phyloP scores from a whole-genome alignment of 2,888 invertebrate genomes.

The Drosophila fulvimacula region DNA sequence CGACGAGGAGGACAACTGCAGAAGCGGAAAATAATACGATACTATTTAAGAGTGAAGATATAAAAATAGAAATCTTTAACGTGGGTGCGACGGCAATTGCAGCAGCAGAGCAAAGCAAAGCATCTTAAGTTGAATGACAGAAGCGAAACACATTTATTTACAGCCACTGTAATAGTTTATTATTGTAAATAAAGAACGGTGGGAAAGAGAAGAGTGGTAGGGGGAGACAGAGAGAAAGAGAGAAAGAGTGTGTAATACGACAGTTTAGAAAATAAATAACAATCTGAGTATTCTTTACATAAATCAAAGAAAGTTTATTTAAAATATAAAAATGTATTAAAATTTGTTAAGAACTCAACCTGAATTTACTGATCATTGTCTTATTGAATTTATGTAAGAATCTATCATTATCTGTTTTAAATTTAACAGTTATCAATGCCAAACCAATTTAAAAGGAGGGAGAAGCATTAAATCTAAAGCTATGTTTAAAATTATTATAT shows the following conservation, averaged over 20 bases:
- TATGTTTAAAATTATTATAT: no score
- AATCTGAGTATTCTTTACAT: not conserved
- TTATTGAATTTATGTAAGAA: no score
- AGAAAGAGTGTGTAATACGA: not conserved
- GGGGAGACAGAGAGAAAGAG: not conserved
- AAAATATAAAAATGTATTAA: not conserved
- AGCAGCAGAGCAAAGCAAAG: conserved; percentile 10
- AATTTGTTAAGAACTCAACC: not conserved
- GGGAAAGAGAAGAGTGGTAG: not conserved
- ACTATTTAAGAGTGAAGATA: conserved; percentile 40
- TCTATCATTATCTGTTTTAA: no score
- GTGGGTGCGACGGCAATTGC: conserved; percentile 24
- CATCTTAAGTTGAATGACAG: conserved; percentile 22
- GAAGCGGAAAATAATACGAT: conserved; percentile 56
- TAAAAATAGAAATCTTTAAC: conserved; percentile 38
- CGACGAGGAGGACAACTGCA: conserved; percentile 19
- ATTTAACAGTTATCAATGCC: no score
- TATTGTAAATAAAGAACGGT: conserved; percentile 7
- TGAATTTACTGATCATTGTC: not conserved
- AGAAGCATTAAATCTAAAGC: no score
- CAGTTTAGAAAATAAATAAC: not conserved
- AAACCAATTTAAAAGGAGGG: no score
- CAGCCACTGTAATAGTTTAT: conserved; percentile 10
- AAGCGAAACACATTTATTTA: conserved; percentile 14
- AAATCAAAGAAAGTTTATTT: not conserved